phyloP scores from a whole-genome alignment of 2,797 vertebrate species.

The Rhinoraja longicauda region DNA sequence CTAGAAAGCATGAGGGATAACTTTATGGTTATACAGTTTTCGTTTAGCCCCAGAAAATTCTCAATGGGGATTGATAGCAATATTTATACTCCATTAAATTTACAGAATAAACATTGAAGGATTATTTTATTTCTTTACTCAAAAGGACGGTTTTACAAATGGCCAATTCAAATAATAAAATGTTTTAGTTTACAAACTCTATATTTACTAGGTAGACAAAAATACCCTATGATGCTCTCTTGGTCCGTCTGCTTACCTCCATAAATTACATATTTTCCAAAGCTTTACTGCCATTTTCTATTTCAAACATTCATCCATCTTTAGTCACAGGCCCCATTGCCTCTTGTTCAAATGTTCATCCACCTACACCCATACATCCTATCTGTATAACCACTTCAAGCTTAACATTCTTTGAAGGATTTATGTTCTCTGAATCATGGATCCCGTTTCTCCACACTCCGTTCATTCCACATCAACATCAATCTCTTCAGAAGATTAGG shows the following conservation, averaged over 20 bases:
- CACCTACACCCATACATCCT: background rate
- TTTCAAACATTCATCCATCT: background rate
- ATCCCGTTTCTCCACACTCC: background rate
- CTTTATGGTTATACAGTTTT: background rate
- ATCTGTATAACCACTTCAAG: background rate
- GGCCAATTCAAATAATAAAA: background rate
- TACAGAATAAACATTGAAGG: background rate
- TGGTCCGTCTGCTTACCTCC: background rate
- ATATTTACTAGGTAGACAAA: background rate
- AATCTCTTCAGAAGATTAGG: background rate
- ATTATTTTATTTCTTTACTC: background rate
- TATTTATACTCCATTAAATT: background rate
- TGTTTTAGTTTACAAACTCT: background rate
- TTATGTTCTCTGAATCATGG: background rate
- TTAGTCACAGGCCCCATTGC: background rate
- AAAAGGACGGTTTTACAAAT: background rate
- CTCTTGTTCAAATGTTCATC: background rate
- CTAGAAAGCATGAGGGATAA: background rate
- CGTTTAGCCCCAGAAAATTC: background rate
- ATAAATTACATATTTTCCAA: background rate
- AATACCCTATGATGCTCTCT: too few species aligned
- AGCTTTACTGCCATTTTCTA: background rate
- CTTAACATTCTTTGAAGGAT: background rate
- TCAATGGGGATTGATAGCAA: background rate
- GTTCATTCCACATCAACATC: background rate